Base-by-base conservation (phyloP, 2,888 invertebrate species). In the Brenthis ino region DNA sequence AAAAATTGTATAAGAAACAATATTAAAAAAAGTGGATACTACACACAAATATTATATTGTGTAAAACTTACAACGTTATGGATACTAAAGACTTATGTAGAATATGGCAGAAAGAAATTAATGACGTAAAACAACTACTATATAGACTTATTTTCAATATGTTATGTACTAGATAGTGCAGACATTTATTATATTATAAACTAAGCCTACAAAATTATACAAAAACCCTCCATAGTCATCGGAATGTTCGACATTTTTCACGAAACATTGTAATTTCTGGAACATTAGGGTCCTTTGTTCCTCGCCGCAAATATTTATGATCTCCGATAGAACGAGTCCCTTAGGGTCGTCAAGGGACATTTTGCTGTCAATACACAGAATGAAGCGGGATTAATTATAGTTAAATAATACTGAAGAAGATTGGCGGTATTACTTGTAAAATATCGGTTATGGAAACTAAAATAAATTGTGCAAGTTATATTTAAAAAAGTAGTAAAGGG, bases 251-350 rank as follows among this genome's bases (percentile, higher is more conserved):
- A 33, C 20, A 55, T 56, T 64, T 51, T 64, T 55, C 16, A 16
- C 43, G 54, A 16, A 54, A 51, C 58, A 57, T 20, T 24, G 11
- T 11, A 60, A 68, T 68, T 68, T 53, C 54, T n/a, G 64, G 57
- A 68, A 68, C 64, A 61, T 33, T 48, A 58, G 67, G 51, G 43
- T 28, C 61, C 48, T 60, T 55, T 61, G 61, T 63, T 53, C 43
- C 28, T 60, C 20, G 55, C 63, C 1, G 24, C 51, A 48, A 69
- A 68, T 68, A 65, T 70, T 70, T 65, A 65, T 37, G 64, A 37
- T 11, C 33, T 16, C 57, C 12, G 13, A 16, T 13, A 64, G 28
- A 56, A 50, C 50, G 24, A 16, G 53, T n/a, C 48, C 58, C 58
- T 20, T 14, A 43, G 53, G 64, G 47, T 6, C 55, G 64, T 37